A percentile compares a stretch with the other conserved stretches of the same genome.
phyloP scores from a whole-genome alignment of 1,140 invertebrate genomes.

The Cepaea nemoralis region DNA sequence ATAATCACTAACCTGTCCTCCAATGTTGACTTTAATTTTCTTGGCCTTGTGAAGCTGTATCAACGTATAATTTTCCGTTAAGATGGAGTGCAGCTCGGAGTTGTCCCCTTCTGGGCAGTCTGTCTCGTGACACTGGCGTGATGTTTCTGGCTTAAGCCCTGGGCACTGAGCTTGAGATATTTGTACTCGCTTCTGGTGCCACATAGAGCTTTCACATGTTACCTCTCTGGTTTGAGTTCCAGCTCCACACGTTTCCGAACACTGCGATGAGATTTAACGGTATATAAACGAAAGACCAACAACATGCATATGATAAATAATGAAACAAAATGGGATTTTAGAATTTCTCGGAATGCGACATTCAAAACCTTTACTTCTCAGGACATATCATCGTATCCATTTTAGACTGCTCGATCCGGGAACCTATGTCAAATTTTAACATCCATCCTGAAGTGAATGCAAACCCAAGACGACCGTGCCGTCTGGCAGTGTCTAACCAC shows the following conservation, averaged over 20 bases:
- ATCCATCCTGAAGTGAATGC: no score
- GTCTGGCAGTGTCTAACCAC: no score
- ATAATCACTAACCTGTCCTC: conserved; percentile 38
- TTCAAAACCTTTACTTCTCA: no score
- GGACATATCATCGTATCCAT: no score
- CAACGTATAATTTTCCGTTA: conserved; percentile 1
- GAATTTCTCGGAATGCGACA: no score
- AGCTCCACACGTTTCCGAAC: conserved; percentile 11
- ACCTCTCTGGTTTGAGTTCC: conserved; percentile 2
- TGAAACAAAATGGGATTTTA: no score
- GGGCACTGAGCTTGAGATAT: neutral
- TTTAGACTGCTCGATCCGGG: no score
- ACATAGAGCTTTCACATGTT: neutral
- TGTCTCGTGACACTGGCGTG: neutral
- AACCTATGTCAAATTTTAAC: no score
- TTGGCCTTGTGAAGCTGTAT: neutral
- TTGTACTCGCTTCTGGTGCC: neutral
- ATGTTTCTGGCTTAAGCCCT: neutral
- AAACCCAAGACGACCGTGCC: no score
- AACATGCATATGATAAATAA: no score
- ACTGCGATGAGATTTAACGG: neutral
- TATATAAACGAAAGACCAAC: no score
- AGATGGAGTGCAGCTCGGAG: neutral
- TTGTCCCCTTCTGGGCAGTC: conserved; percentile 2
- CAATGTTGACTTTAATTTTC: conserved; percentile 7